phyloP scores from a whole-genome alignment of 2,888 invertebrate species.

The Acrobasis repandana region DNA sequence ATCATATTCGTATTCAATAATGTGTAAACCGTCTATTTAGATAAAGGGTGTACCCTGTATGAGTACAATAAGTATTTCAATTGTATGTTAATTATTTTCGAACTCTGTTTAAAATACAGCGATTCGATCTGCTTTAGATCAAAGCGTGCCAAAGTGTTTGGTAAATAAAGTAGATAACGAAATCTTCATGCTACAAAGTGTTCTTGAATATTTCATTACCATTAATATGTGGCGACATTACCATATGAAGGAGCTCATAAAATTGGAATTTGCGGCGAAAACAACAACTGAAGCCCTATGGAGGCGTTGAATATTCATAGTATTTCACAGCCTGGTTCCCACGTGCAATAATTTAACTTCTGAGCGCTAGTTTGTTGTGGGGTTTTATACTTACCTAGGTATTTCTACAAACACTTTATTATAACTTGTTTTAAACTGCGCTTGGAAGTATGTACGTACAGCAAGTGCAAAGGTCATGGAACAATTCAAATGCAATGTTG shows the following conservation, averaged over 20 bases:
- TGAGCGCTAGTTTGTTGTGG: slow-evolving; percentile 6
- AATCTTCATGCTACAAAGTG: slow-evolving; percentile 11
- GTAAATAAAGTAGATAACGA: background rate
- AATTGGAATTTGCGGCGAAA: slow-evolving; percentile 42
- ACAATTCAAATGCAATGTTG: background rate
- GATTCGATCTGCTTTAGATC: background rate
- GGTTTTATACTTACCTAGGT: background rate
- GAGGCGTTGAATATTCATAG: slow-evolving; percentile 46
- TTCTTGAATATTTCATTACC: slow-evolving; percentile 20
- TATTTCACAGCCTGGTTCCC: slow-evolving; percentile 31
- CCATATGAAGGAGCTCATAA: slow-evolving; percentile 41
- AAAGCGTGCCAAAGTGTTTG: background rate
- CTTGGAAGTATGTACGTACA: background rate
- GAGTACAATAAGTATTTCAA: too few species aligned
- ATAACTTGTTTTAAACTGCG: background rate
- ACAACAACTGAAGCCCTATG: slow-evolving; percentile 38
- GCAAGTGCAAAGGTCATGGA: background rate
- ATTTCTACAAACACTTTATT: background rate
- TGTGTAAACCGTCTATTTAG: too few species aligned
- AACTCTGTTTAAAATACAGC: background rate
- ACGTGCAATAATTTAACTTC: slow-evolving; percentile 37
- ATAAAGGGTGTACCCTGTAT: too few species aligned
- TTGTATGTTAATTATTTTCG: too few species aligned
- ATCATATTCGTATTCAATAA: too few species aligned
- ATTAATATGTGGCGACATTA: slow-evolving; percentile 30